phyloP scores from a whole-genome alignment of 2,888 invertebrate species.

The Amiota communis region DNA sequence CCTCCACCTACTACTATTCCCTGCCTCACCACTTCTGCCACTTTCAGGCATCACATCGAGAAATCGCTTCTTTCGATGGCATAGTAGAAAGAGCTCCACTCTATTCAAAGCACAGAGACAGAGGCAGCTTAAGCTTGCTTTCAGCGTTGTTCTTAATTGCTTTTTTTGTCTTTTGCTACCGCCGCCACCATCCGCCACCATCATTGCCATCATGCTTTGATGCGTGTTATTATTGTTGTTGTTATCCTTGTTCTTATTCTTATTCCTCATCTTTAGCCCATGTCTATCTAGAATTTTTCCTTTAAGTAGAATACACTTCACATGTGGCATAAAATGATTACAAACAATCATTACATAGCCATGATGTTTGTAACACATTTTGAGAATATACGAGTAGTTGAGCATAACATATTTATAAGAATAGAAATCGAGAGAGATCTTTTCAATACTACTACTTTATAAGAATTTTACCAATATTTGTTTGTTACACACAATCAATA shows the following conservation, averaged over 20 bases:
- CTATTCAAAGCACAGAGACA: slow-evolving; percentile 30
- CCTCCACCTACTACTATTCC: background rate
- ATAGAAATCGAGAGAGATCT: too few relatives aligned
- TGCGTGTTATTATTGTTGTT: slow-evolving; percentile 43
- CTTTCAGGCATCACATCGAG: slow-evolving; percentile 33
- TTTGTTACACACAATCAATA: too few relatives aligned
- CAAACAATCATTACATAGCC: too few relatives aligned
- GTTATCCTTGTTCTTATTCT: slow-evolving; percentile 42
- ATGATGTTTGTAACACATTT: slow-evolving; percentile 45
- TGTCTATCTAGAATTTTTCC: too few relatives aligned
- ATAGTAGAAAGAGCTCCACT: slow-evolving; percentile 58
- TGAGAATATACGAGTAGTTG: background rate
- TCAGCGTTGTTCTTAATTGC: slow-evolving; percentile 72
- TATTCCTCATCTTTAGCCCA: slow-evolving; percentile 31
- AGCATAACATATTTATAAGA: too few relatives aligned
- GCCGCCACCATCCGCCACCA: slow-evolving; percentile 10
- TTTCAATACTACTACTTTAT: too few relatives aligned
- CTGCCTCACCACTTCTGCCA: slow-evolving; percentile 19
- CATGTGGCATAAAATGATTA: too few relatives aligned
- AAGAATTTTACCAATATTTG: too few relatives aligned
- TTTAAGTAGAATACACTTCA: too few relatives aligned
- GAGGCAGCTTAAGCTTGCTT: slow-evolving; percentile 70
- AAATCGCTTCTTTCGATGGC: background rate
- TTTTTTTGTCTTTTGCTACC: slow-evolving; percentile 59
- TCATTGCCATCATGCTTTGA: slow-evolving; percentile 51